phyloP scores from a whole-genome alignment of 2,888 invertebrate genomes.

The Chromoteleia sp. region DNA sequence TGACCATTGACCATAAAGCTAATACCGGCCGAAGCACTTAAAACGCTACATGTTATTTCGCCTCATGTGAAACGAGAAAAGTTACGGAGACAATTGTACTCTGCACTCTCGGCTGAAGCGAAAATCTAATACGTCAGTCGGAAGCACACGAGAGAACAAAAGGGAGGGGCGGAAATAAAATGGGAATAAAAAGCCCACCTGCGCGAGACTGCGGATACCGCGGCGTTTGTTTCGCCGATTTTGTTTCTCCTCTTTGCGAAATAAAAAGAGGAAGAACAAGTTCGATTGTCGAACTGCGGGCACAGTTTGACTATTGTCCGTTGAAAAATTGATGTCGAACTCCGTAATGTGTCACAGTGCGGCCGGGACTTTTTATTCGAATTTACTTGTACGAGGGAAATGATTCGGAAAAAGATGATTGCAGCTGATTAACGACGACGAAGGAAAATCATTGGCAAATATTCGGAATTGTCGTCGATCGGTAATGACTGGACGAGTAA shows the following conservation, averaged over 20 bases:
- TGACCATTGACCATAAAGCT: conserved; percentile 50
- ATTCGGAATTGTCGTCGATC: neutral
- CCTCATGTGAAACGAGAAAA: conserved; percentile 57
- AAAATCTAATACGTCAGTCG: conserved; percentile 64
- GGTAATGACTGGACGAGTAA: too few species aligned
- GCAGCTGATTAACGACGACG: conserved; percentile 1
- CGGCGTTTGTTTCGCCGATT: conserved; percentile 27
- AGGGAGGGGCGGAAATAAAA: conserved; percentile 33
- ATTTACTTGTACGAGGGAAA: neutral
- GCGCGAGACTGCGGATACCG: conserved; percentile 7
- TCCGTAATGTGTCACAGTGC: conserved; percentile 14
- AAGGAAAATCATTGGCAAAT: conserved; percentile 9
- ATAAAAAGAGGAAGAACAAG: conserved; percentile 1
- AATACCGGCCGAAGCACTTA: conserved; percentile 56
- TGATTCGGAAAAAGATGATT: conserved; percentile 14
- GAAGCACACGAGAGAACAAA: conserved; percentile 42
- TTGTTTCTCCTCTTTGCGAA: conserved; percentile 9
- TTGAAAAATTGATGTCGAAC: conserved; percentile 29
- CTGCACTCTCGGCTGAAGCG: conserved; percentile 44
- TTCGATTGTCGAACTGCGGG: conserved; percentile 15
- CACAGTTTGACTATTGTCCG: conserved; percentile 15
- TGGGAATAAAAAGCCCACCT: conserved; percentile 23
- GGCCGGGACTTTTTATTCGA: neutral
- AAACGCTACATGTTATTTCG: conserved; percentile 57
- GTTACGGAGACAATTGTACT: conserved; percentile 63